A percentile compares a stretch with the other conserved stretches of the same genome.
phyloP scores from a whole-genome alignment of 2,888 invertebrate genomes.

The Homarus gammarus region DNA sequence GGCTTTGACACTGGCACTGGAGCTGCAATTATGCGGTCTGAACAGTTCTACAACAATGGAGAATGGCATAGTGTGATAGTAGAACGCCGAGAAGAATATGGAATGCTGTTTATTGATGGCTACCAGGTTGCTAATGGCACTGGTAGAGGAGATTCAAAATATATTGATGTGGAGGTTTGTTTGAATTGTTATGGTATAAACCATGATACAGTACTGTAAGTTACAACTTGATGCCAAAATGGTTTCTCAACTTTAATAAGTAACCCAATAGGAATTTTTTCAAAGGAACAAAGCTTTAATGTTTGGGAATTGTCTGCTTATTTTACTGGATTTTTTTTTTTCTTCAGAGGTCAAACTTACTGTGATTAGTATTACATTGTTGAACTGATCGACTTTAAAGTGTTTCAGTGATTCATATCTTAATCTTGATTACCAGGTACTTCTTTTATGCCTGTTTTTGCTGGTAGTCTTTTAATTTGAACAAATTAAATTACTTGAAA shows the following conservation, averaged over 20 bases:
- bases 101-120: constrained; percentile 77
- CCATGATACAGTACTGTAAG: background rate
- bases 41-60: constrained; percentile 85
- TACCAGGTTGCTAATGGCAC: constrained; percentile 73
- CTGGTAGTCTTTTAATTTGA: too few species aligned
- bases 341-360: too few species aligned
- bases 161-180: constrained; percentile 64
- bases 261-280: background rate
- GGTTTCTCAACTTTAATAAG: background rate
- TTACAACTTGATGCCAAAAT: background rate
- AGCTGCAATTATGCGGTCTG: constrained; percentile 83
- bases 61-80: constrained; percentile 89
- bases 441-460: too few species aligned
- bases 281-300: too few species aligned
- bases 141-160: constrained; percentile 41
- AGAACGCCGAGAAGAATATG: constrained; percentile 70
- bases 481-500: background rate
- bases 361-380: too few species aligned
- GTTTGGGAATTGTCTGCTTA: too few species aligned
- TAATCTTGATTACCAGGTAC: too few species aligned
- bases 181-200: background rate
- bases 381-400: too few species aligned
- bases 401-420: too few species aligned
- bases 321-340: too few species aligned
- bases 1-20: constrained; percentile 87